Evolutionary conservation across 2,113 vertebrate species (phyloP), one percentile per base, ranked within the genome.

Genomic region (Antennarius striatus): DNA sequence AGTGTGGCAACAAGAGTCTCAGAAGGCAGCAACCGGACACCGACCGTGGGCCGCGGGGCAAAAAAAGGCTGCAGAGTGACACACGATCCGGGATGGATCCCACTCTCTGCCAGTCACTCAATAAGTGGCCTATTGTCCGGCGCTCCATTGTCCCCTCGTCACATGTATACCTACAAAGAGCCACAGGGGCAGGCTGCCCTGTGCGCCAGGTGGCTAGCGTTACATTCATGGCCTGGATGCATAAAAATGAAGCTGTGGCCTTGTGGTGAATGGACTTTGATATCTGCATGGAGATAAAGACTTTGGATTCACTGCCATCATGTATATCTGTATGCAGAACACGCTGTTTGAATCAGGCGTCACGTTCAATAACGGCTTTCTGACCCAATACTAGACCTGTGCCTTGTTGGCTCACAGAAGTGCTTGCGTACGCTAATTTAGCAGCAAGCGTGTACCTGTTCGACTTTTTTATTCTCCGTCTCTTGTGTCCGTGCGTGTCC

Each of bases 101-200:
- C 79, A 77, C 80, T 82, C 83, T 73, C 77, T 75, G 81, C 68
- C 78, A 81, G 84, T 85, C 87, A 86, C 77, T 85, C 86, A 84
- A 80, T 86, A 88, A 90, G 86, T 86, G 82, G 79, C 75, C 86
- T 79, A 82, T 89, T 91, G 86, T 89, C 54, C 76, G 0, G 17
- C 15, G 17, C 67, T 70, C 85, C 48, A 86, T 89, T 90, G 87
- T 88, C 78, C 53, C 47, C 68, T 36, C 65, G 84, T 89, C 89
- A 88, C 87, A 86, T 86, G 84, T 68, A 80, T 36, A 65, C 22
- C 22, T 22, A 89, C 86, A 89, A 87, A 87, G 84, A 71, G 53
- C 42, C 58, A 16, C 75, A 71, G 72, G 84, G 87, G 79, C 77
- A 86, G 76, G 36, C 68, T 68, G 71, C 72, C 55, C 70, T 77